These are phyloP conservation scores for Ifrita kowaldi DNA, from an alignment of 2,113 vertebrate species.

Conservation along the genomic window DNA sequence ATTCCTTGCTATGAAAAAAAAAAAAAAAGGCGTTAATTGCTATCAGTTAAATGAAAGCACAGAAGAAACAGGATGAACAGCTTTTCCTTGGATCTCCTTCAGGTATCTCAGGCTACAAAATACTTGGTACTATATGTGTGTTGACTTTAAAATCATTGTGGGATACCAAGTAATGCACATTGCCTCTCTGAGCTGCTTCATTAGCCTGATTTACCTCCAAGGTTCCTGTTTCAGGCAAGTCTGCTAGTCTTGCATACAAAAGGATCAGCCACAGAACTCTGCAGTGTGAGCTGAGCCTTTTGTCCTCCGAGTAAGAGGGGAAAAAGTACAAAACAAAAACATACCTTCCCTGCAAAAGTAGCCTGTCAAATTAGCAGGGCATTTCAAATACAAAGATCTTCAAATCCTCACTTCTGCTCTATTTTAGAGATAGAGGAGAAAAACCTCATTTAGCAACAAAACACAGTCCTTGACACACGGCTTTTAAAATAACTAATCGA, in stretches of 20 bases:
- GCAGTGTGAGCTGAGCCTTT: background rate
- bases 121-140: background rate
- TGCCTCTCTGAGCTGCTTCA: conserved; percentile 51
- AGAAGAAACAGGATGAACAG: background rate
- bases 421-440: background rate
- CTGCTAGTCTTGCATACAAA: conserved; percentile 47
- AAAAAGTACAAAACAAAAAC: conserved; percentile 31
- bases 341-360: conserved; percentile 21
- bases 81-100: conserved; percentile 34
- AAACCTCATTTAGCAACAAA: conserved; percentile 35
- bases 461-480: background rate
- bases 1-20: background rate
- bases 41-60: conserved; percentile 23
- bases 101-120: conserved; percentile 37
- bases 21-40: conserved; percentile 13
- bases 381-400: conserved; percentile 46
- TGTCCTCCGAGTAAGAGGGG: conserved; percentile 32
- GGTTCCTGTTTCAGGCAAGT: conserved; percentile 50
- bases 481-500: conserved; percentile 21
- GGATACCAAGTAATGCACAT: conserved; percentile 41
- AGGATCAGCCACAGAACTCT: conserved; percentile 16
- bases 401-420: conserved; percentile 12
- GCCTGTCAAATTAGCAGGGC: conserved; percentile 43
- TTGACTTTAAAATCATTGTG: conserved; percentile 59
- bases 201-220: conserved; percentile 70